A percentile compares a stretch with the other conserved stretches of the same genome.
phyloP scores from a whole-genome alignment of 2,797 vertebrate genomes.

The Crypturellus tataupa region DNA sequence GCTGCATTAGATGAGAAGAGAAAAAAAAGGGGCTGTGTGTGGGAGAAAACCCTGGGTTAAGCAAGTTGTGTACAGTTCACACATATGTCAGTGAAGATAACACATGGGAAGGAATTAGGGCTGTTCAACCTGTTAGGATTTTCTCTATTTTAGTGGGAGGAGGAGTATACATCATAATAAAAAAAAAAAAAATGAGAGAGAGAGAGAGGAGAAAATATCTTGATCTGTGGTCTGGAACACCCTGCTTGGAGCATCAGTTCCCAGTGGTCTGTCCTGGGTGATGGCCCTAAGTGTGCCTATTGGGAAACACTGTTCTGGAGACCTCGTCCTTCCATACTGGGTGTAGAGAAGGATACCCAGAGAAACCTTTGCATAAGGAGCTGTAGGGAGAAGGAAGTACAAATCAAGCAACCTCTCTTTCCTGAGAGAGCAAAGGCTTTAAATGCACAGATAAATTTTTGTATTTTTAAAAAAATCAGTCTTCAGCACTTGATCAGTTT shows the following conservation, averaged over 20 bases:
- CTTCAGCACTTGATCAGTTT: neutral
- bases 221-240: neutral
- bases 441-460: neutral
- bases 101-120: neutral
- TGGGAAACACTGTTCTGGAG: constrained; percentile 11
- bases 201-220: neutral
- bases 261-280: neutral
- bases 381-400: neutral
- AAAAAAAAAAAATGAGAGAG: neutral
- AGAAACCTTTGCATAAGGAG: neutral
- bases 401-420: neutral
- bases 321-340: neutral
- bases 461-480: neutral
- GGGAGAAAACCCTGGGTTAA: constrained; percentile 33
- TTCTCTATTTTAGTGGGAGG: neutral
- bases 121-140: neutral
- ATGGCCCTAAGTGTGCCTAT: neutral
- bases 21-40: neutral
- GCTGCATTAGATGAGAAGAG: constrained; percentile 24
- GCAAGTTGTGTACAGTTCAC: constrained; percentile 10
- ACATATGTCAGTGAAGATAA: neutral
- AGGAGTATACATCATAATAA: neutral
- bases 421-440: neutral
- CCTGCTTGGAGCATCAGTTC: neutral
- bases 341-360: neutral